Evolutionary conservation across 2,113 vertebrate species (phyloP), one percentile per base, ranked within the genome.

Genomic region (Desmodus rotundus): DNA sequence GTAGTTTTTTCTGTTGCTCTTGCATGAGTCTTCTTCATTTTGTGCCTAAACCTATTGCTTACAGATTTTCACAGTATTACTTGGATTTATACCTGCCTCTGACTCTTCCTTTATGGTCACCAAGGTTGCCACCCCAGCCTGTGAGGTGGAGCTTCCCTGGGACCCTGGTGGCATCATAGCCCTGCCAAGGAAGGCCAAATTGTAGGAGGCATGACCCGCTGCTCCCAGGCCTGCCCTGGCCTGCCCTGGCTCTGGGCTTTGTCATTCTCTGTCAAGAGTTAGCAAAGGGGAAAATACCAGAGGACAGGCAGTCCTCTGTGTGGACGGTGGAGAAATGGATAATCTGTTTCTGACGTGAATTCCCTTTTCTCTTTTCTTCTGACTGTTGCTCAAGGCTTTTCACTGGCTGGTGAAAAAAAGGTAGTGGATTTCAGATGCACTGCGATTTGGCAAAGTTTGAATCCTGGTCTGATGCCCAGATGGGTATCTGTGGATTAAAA

Each of bases 391-490:
- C 72, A 87, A 86, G 89, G 94, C 86, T 96, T 92, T 95, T 95
- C 80, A 95, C 70, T 89, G 80, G 56, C 65, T 89, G 80, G 80
- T 89, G 54, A 82, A 74, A 80, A 80, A 80, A 82, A 87, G 33
- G 95, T 87, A 86, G 82, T 95, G 87, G 74, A 86, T 97, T 96
- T 97, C 94, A 93, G 82, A 82, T 63, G 72, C 61, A n/a, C 84
- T 88, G 92, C 26, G 63, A 92, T 89, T 89, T 95, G 96, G 96
- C 87, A 73, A 38, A 16, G 43, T 41, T n/a, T 52, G 52, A n/a
- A 45, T 19, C 85, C 88, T 91, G 91, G 74, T 95, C 58, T 36
- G 85, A 73, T 80, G 95, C 91, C 96, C 80, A 76, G 93, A 81
- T 96, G 73, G 82, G 16, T 91, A 88, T 87, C 96, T 93, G n/a